These are phyloP conservation scores for Nymphalis urticae DNA, from an alignment of 2,888 invertebrate species.

Conservation along the genomic window DNA sequence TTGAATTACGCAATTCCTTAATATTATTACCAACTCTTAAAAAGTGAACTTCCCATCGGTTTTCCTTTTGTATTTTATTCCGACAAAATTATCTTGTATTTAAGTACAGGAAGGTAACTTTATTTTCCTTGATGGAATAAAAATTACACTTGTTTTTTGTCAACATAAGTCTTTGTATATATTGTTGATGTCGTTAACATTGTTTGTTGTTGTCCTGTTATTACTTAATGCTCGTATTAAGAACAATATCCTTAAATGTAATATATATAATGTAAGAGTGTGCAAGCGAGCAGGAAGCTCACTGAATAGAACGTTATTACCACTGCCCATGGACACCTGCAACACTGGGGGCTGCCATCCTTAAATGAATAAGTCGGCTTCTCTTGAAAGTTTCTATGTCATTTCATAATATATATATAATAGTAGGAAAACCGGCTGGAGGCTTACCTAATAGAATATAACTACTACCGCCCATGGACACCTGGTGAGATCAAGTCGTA, in stretches of 20 bases:
- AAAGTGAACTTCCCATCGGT: constrained; percentile 14
- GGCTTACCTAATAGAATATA: too few relatives aligned
- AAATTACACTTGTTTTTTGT: constrained; percentile 20
- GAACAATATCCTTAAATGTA: background rate
- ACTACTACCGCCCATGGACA: too few relatives aligned
- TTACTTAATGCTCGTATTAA: background rate
- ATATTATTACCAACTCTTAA: background rate
- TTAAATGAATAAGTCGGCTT: too few relatives aligned
- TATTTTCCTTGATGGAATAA: constrained; percentile 21
- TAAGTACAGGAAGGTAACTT: constrained; percentile 9
- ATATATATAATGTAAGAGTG: too few relatives aligned
- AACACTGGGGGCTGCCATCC: too few relatives aligned
- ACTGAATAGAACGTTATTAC: too few relatives aligned
- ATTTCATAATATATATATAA: too few relatives aligned
- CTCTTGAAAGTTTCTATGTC: too few relatives aligned
- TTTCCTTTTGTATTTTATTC: constrained; percentile 6
- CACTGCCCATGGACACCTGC: too few relatives aligned
- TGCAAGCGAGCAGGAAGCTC: too few relatives aligned
- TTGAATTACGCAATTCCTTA: background rate
- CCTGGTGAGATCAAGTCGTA: too few relatives aligned
- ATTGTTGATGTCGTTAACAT: constrained; percentile 19
- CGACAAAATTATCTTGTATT: constrained; percentile 12
- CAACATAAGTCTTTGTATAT: constrained; percentile 21
- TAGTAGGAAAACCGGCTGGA: too few relatives aligned
- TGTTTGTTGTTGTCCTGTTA: constrained; percentile 15